Base-by-base conservation (phyloP, 2,797 vertebrate genomes). In the Leucoraja ocellata region DNA sequence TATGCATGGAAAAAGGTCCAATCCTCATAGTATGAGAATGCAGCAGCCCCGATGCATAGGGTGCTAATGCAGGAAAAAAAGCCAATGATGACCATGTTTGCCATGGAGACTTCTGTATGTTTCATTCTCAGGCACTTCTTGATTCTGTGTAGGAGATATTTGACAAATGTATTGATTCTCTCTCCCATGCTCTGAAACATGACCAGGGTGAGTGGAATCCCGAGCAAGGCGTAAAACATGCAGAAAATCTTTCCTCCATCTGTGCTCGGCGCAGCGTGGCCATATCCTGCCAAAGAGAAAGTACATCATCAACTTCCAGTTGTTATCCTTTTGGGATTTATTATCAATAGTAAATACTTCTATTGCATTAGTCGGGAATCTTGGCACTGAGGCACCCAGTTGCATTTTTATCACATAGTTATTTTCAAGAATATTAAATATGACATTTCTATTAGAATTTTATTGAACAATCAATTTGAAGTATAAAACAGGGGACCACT, bases 121-220 rank as follows among this genome's bases (percentile, higher is more conserved):
- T 97, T 96, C 97, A 99, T 97, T 93, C 98, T 97, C 94, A 99
- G 96, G 94, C 98, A 98, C 96, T 95, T 96, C 97, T 99, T 98
- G 94, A 98, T 96, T 71, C 97, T 97, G 94, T 98, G 98, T 94
- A 99, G 97, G 94, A 99, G 97, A 95, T 96, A 97, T 94, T 96
- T 97, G 94, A 99, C 98, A 0, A 98, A 96, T 80, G 98, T 99
- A 96, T 99, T 99, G 96, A 99, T 99, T 95, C 98, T 97, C 95
- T 99, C 98, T 0, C 98, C 98, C 92, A 99, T 95, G 93, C 98
- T 99, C 96, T 99, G 98, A 96, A 99, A 99, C 98, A 99, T 99
- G 94, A 99, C 98, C 94, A 99, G 96, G 0, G 98, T 99, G 94
- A 99, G 98, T 0, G 98, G 98, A 95, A 99, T 99, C 93, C 98